These are phyloP conservation scores for Xestoiulus laeticollis DNA, from an alignment of 2,888 invertebrate species.

Conservation along the genomic window DNA sequence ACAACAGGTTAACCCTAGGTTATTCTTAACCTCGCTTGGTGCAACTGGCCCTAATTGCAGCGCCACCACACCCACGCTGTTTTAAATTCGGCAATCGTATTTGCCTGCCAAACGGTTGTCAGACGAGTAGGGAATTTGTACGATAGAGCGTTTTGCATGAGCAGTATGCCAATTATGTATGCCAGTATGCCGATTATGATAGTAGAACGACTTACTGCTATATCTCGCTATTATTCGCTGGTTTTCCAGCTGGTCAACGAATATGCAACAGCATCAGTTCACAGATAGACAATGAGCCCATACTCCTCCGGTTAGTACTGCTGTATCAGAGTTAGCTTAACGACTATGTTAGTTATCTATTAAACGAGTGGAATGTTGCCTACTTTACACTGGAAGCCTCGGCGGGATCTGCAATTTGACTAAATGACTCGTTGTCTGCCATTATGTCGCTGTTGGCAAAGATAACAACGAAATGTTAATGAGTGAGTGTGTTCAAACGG, in stretches of 20 bases:
- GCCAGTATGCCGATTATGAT: no score
- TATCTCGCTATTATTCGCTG: no score
- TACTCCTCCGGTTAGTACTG: not conserved
- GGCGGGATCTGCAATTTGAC: not conserved
- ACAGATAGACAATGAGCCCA: not conserved
- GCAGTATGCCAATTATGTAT: no score
- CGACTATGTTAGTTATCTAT: not conserved
- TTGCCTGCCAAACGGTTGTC: no score
- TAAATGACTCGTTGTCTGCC: constrained; percentile 10
- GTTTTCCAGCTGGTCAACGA: not conserved
- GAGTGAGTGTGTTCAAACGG: not conserved
- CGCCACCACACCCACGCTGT: no score
- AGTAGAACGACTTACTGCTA: no score
- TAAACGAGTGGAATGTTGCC: constrained; percentile 3
- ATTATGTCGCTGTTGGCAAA: constrained; percentile 19
- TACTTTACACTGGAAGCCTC: not conserved
- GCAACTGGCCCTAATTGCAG: no score
- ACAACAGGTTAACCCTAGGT: no score
- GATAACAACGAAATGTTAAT: not conserved
- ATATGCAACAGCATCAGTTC: not conserved
- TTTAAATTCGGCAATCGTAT: no score
- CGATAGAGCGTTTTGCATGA: no score
- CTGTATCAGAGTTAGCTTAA: not conserved
- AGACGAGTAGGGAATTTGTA: no score
- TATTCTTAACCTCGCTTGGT: no score